Base-by-base conservation (phyloP, 2,888 invertebrate species). In the Orchestes rusci region DNA sequence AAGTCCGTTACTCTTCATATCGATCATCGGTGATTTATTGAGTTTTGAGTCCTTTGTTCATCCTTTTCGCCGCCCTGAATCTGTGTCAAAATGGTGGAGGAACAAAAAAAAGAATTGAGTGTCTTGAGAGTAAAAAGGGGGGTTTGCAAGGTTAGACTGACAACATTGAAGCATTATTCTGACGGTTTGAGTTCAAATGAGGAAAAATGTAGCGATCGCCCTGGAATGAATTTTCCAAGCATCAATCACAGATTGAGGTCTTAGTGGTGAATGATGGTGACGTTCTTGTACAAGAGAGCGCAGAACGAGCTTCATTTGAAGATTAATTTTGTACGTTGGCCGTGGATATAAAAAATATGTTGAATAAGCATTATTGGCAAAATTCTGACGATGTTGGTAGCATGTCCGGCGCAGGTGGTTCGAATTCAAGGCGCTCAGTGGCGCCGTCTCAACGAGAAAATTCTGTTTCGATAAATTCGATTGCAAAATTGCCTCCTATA, bases 51-150 rank as follows among this genome's bases (percentile, higher is more conserved):
- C n/a, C n/a, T n/a, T n/a, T n/a, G n/a, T n/a, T n/a, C n/a, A n/a
- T n/a, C n/a, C n/a, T n/a, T n/a, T n/a, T n/a, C n/a, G n/a, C n/a
- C n/a, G n/a, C n/a, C n/a, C n/a, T n/a, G n/a, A n/a, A n/a, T n/a
- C n/a, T n/a, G n/a, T n/a, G n/a, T n/a, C n/a, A n/a, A n/a, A n/a
- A n/a, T n/a, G n/a, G n/a, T n/a, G n/a, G n/a, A n/a, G n/a, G n/a
- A n/a, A n/a, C n/a, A n/a, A n/a, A 23, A 23, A 23, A 23, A 23
- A 23, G 23, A 23, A 23, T 23, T 23, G 23, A 23, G 23, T 23
- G 23, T 23, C 10, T 23, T 23, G 10, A 23, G 10, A 23, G 23
- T 23, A 23, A 23, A 23, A 23, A 23, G 23, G 23, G 23, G 23
- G 10, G 10, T 23, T 23, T 23, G 7, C 10, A 23, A 23, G 23